Evolutionary conservation across 2,888 invertebrate genomes (phyloP).

Genomic region (Loripinus fragilis): DNA sequence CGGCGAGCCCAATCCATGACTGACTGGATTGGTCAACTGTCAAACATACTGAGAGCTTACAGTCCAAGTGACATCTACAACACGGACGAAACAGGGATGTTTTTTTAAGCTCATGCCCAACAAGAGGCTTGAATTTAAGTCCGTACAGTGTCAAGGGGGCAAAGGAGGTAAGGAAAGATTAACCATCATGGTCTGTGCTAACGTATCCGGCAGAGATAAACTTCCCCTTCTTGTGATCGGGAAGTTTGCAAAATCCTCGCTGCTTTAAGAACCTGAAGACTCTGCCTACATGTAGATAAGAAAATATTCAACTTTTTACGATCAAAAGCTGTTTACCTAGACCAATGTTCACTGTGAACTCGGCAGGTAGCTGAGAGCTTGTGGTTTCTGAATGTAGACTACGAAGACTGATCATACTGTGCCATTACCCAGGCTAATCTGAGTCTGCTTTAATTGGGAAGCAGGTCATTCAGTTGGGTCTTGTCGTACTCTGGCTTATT

Average conservation of each 20-base stretch:
- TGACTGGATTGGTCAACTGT: neutral
- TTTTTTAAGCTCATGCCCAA: neutral
- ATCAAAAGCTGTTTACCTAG: no score
- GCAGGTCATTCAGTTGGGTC: no score
- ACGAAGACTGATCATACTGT: no score
- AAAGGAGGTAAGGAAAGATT: neutral
- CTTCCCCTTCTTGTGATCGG: neutral
- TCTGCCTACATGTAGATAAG: neutral
- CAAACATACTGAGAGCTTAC: neutral
- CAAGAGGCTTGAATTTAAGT: neutral
- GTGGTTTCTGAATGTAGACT: no score
- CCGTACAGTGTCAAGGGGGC: neutral
- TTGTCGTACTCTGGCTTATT: no score
- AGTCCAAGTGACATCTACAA: neutral
- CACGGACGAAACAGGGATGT: neutral
- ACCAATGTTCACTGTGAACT: no score
- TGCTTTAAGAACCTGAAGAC: slow-evolving; percentile 9
- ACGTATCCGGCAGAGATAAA: neutral
- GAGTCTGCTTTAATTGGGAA: no score
- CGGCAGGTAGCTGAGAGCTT: no score
- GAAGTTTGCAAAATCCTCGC: neutral
- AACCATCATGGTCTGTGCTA: neutral
- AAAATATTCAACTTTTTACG: no score
- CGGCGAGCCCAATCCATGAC: slow-evolving; percentile 10
- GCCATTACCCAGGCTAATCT: no score